Conservation (phyloP, 2,888 invertebrate species). For the Synanthedon andrenaeformis region DNA sequence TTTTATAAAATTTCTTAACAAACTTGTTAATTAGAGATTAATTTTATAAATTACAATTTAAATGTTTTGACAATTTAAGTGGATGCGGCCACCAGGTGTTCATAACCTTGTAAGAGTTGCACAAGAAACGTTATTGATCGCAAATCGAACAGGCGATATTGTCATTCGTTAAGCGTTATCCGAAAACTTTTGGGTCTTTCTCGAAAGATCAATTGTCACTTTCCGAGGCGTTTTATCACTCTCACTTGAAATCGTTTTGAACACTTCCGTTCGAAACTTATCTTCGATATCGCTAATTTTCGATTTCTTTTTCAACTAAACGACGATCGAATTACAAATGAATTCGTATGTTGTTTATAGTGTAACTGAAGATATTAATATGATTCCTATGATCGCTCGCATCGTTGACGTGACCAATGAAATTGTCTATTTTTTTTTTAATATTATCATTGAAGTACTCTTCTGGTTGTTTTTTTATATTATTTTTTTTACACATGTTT, state of each 20-base stretch:
- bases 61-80: too few species aligned
- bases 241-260: neutral
- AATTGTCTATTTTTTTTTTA: too few species aligned
- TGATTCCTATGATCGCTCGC: too few species aligned
- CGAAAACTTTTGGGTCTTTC: slow-evolving; percentile 4
- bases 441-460: too few species aligned
- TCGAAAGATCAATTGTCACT: slow-evolving; percentile 1
- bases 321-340: neutral
- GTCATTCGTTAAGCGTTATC: slow-evolving; percentile 2
- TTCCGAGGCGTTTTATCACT: neutral
- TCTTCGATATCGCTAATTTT: neutral
- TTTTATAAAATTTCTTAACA: too few species aligned
- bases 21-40: too few species aligned
- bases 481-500: too few species aligned
- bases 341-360: neutral
- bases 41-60: too few species aligned
- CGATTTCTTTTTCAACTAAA: neutral
- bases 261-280: neutral
- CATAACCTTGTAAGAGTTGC: neutral
- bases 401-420: too few species aligned
- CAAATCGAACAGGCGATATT: neutral
- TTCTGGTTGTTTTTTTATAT: too few species aligned
- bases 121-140: neutral
- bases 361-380: too few species aligned
- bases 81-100: neutral